Evolutionary conservation across 2,113 vertebrate species (phyloP), one percentile per base, ranked within the genome.

Genomic region (Osmerus mordax): DNA sequence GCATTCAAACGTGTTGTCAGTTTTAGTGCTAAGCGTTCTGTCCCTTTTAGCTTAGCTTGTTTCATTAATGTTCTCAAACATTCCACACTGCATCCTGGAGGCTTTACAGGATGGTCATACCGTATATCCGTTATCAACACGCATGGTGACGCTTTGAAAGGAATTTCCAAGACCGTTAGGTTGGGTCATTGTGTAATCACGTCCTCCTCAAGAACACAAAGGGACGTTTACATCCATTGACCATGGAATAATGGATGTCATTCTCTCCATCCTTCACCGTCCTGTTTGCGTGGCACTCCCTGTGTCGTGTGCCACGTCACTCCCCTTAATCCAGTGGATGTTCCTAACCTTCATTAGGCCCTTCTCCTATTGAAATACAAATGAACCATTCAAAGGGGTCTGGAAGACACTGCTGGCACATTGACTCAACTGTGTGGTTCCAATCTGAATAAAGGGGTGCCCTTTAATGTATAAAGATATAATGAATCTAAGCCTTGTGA

Each of bases 171-270:
- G 32, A 55, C 47, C 23, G 56, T 72, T 56, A 72, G 23, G 64
- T 55, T 54, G 64, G 23, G 68, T 32, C 59, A 59, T 60, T 59
- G 56, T 47, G 53, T 56, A 41, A 21, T 56, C n/a, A 58, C 11
- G 32, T 64, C 70, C 15, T 64, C 21, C 23, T 68, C 52, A 65
- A 64, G 51, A 75, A 58, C 59, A 75, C 14, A 55, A 61, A 69
- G 25, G 60, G 16, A 21, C 2, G n/a, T 59, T 23, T 72, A 6
- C 25, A 56, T 56, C 14, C 19, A 28, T 41, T n/a, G 13, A 54
- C 25, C 41, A 47, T 29, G 67, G 25, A 53, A 51, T 74, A n/a
- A 64, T 65, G 60, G 51, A 59, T 53, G 21, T 14, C 21, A 54
- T 28, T 72, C 13, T 23, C 51, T 18, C 60, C 28, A 25, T 51